A percentile compares a stretch with the other conserved stretches of the same genome.
Evolutionary conservation across 2,888 invertebrate genomes (phyloP).

Genomic region (Dasysyrphus tricinctus): DNA sequence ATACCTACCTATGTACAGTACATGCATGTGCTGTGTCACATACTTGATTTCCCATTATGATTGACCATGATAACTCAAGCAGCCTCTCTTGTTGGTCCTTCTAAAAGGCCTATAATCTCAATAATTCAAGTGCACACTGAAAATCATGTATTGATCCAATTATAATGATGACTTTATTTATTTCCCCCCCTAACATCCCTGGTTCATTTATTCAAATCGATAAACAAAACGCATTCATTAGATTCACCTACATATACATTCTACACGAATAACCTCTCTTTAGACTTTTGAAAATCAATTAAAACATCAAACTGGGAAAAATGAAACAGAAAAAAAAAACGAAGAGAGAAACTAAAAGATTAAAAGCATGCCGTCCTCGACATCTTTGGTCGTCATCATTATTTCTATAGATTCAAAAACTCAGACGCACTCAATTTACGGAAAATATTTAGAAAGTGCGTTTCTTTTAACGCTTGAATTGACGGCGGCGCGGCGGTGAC

Average conservation of each 20-base stretch:
- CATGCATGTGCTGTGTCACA: conserved; percentile 5
- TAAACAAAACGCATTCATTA: conserved; percentile 29
- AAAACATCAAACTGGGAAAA: conserved; percentile 19
- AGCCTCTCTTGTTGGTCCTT: conserved; percentile 3
- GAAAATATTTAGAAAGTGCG: conserved; percentile 70
- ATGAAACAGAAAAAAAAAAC: too few relatives aligned
- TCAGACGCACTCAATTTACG: conserved; percentile 54
- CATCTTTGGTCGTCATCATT: conserved; percentile 16
- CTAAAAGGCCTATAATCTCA: conserved; percentile 3
- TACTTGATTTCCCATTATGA: conserved; percentile 14
- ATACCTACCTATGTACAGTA: not conserved
- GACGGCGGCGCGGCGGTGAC: conserved; percentile 1
- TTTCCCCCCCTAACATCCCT: not conserved
- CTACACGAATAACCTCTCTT: not conserved
- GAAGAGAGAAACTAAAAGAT: not conserved
- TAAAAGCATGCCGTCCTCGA: conserved; percentile 3
- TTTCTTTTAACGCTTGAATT: conserved; percentile 55
- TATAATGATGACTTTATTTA: conserved; percentile 36
- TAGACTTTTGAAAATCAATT: conserved; percentile 25
- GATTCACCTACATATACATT: not conserved
- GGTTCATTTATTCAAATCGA: conserved; percentile 16
- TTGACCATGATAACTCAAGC: conserved; percentile 9
- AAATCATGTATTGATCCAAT: conserved; percentile 37
- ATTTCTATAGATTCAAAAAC: conserved; percentile 35
- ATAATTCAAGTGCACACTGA: not conserved